Evolutionary conservation across 2,797 vertebrate species (phyloP).

Genomic region (Danio jaintianensis): DNA sequence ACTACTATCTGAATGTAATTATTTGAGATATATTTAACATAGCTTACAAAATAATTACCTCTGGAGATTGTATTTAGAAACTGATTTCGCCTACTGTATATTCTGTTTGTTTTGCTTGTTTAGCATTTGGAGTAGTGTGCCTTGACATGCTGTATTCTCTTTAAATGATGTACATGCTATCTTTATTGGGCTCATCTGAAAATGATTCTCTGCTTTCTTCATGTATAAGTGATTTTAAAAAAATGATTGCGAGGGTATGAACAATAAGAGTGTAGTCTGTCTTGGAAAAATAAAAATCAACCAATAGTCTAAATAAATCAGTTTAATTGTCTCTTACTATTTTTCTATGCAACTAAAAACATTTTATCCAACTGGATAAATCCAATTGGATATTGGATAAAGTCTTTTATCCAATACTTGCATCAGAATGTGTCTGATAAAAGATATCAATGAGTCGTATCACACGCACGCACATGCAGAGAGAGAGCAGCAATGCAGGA

Average conservation of each 20-base stretch:
- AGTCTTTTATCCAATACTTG: no score
- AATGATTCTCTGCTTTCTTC: conserved; percentile 13
- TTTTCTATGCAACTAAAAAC: no score
- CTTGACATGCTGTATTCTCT: conserved; percentile 38
- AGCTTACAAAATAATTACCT: not conserved
- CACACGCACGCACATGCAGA: no score
- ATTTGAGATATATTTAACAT: not conserved
- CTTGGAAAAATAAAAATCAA: not conserved
- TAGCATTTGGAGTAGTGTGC: conserved; percentile 33
- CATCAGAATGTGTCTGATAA: no score
- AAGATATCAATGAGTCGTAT: no score
- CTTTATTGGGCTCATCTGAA: not conserved
- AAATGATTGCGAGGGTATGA: not conserved
- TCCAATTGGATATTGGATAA: no score
- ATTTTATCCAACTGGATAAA: no score
- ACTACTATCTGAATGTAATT: conserved; percentile 12
- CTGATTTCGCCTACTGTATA: not conserved
- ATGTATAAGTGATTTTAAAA: not conserved
- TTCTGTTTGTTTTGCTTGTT: not conserved
- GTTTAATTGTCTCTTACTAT: not conserved
- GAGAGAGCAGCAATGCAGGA: no score
- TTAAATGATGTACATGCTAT: conserved; percentile 24
- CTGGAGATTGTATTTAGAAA: conserved; percentile 7
- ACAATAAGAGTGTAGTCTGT: no score
- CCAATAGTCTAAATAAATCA: no score